Base-by-base conservation (phyloP, 2,797 vertebrate species). In the Dendrocincla fuliginosa region DNA sequence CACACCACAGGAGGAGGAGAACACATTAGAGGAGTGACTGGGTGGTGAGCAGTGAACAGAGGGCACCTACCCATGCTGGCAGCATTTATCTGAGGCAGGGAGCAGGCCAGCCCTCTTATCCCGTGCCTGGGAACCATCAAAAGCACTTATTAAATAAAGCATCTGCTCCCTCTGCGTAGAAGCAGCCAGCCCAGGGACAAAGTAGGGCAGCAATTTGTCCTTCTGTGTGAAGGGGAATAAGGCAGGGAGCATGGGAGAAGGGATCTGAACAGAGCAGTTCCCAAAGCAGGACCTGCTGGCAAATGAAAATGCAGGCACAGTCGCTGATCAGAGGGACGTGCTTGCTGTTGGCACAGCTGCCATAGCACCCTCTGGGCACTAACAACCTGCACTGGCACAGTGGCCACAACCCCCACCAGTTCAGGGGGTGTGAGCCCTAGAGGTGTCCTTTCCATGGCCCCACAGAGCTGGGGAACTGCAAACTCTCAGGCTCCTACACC, bases 321-420 rank as follows among this genome's bases (percentile, higher is more conserved):
- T 0, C 4, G 3, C 39, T 23, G 37, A 65, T 37, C 2, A 2
- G 32, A 65, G 32, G 28, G 65, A 64, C 0, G 0, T 30, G 13
- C 24, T 49, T 17, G 9, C 50, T 79, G 60, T 37, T 0, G 0
- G 65, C 33, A 44, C 1, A 4, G 73, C 50, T 91, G n/a, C 52
- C 4, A 2, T 3, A 28, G 59, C 9, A 15, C 55, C 39, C 35
- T 22, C 42, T 14, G n/a, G 46, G 57, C 25, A 68, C 35, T 13
- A 74, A 46, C 9, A 61, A 50, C 55, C 42, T 25, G 33, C 60
- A 25, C 1, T 3, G 2, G 35, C 1, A 1, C 1, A 0, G 33
- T 24, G 33, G 47, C 35, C 3, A 2, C 1, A 0, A 19, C 20
- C 27, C 27, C 19, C 41, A n/a, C 8, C 0, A 0, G 44, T 63